phyloP scores from a whole-genome alignment of 2,888 invertebrate genomes.

The Tipula unca region DNA sequence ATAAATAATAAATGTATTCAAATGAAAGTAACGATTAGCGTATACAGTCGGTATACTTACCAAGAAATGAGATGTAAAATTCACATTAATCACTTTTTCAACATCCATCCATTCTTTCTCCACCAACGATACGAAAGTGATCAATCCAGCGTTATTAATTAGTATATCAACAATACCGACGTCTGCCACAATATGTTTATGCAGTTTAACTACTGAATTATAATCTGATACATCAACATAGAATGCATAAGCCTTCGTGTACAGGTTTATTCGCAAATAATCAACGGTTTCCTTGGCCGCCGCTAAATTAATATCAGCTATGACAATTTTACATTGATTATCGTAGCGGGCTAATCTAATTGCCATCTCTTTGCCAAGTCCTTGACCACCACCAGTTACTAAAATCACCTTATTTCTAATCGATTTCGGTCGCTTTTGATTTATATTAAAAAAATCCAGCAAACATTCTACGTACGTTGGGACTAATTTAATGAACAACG shows the following conservation, averaged over 20 bases:
- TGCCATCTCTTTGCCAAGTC: slow-evolving; percentile 31
- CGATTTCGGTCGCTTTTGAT: not conserved
- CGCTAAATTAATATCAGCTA: slow-evolving; percentile 24
- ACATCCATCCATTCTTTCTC: slow-evolving; percentile 39
- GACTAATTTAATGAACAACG: not conserved
- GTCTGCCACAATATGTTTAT: slow-evolving; percentile 21
- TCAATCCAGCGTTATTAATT: slow-evolving; percentile 43
- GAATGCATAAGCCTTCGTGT: not conserved
- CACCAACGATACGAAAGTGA: slow-evolving; percentile 39
- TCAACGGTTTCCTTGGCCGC: slow-evolving; percentile 22
- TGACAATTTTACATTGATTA: slow-evolving; percentile 24
- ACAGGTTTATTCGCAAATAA: slow-evolving; percentile 24
- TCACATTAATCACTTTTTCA: slow-evolving; percentile 41
- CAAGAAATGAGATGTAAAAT: slow-evolving; percentile 43
- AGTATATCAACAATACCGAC: slow-evolving; percentile 42
- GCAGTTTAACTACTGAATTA: slow-evolving; percentile 20
- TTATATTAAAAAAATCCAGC: not conserved
- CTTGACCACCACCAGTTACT: slow-evolving; percentile 30
- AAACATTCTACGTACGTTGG: not conserved
- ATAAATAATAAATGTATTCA: not conserved
- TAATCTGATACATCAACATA: slow-evolving; percentile 22
- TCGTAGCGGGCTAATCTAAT: slow-evolving; percentile 29
- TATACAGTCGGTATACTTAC: no score
- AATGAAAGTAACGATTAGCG: not conserved
- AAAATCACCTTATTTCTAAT: not conserved